Evolutionary conservation across 2,113 vertebrate species (phyloP).

Genomic region (Arizona elegans): DNA sequence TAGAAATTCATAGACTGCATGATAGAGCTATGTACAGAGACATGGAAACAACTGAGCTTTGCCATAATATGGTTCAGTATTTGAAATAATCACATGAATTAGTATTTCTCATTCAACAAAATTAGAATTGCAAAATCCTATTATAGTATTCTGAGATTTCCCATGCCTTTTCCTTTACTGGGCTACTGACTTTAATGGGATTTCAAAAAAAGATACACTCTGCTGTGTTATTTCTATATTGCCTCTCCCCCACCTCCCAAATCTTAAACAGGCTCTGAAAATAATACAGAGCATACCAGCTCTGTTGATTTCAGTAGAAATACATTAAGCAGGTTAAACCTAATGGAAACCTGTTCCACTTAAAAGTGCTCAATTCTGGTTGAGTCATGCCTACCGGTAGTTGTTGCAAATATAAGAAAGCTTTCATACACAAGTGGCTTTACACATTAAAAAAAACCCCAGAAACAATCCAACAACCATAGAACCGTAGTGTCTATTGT

Average conservation of each 20-base stretch:
- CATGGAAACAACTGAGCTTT: neutral
- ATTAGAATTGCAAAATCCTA: neutral
- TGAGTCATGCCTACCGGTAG: neutral
- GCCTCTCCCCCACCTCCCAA: neutral
- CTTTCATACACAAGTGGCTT: neutral
- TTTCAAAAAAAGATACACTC: neutral
- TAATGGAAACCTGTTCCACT: neutral
- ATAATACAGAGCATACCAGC: neutral
- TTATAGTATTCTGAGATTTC: neutral
- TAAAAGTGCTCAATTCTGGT: neutral
- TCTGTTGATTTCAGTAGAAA: neutral
- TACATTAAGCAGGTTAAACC: neutral
- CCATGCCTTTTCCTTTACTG: neutral
- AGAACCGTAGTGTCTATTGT: neutral
- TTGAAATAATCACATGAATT: neutral
- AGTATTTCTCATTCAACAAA: neutral
- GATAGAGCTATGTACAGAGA: neutral
- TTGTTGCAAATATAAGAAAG: neutral
- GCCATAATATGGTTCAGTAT: neutral
- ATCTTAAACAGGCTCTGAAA: neutral
- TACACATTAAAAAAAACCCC: neutral
- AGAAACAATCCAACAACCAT: neutral
- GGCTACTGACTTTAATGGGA: neutral
- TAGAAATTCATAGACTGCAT: neutral
- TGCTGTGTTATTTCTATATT: neutral